A percentile compares a stretch with the other conserved stretches of the same genome.
These are phyloP conservation scores for Germaria angustata DNA, from an alignment of 2,888 invertebrate species.

Conservation along the genomic window DNA sequence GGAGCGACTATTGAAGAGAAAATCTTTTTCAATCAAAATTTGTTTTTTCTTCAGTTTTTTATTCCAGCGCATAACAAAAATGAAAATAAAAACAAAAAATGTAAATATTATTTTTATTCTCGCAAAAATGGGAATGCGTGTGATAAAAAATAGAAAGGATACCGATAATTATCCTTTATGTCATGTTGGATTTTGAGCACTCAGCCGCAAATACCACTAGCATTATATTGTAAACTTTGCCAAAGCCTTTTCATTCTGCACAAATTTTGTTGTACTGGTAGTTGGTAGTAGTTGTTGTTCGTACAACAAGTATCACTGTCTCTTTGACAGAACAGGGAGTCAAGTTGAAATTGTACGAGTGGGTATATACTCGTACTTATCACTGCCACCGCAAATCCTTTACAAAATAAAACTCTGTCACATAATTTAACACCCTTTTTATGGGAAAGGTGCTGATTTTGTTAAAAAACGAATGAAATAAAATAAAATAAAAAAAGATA, in stretches of 20 bases:
- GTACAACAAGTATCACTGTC: conserved; percentile 29
- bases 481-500: no score
- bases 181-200: conserved; percentile 66
- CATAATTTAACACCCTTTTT: conserved; percentile 64
- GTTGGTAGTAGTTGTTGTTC: not conserved
- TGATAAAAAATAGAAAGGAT: conserved; percentile 39
- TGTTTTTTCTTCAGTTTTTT: not conserved
- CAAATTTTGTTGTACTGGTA: not conserved
- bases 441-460: conserved; percentile 64
- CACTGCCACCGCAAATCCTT: conserved; percentile 66
- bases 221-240: conserved; percentile 53
- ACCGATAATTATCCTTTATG: conserved; percentile 68
- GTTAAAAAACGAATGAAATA: conserved; percentile 24
- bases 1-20: not conserved
- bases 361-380: conserved; percentile 50
- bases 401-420: conserved; percentile 64
- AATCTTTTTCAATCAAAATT: not conserved
- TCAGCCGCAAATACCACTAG: conserved; percentile 57
- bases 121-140: not conserved
- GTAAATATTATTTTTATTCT: conserved; percentile 23
- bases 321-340: conserved; percentile 35
- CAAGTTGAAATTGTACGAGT: conserved; percentile 44
- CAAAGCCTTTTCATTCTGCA: conserved; percentile 36
- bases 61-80: not conserved
- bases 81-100: not conserved